Conservation (phyloP, 2,113 vertebrate species). For the Nibea albiflora region DNA sequence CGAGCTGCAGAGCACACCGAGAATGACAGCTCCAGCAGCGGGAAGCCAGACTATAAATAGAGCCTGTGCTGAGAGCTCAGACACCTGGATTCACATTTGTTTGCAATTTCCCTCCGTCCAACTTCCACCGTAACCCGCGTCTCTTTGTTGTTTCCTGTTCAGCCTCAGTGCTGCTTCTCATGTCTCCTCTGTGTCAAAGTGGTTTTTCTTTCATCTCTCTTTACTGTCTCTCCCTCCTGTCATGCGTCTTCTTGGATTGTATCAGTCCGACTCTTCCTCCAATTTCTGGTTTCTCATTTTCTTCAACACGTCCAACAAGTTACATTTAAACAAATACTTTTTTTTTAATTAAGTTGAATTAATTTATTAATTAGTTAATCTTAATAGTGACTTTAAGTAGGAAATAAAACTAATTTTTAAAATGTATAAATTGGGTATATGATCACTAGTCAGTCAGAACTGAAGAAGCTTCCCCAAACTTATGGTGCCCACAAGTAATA, state of each 20-base stretch:
- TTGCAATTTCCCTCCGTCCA: constrained; percentile 31
- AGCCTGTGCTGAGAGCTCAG: constrained; percentile 50
- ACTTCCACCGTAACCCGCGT: constrained; percentile 8
- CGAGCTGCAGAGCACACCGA: constrained; percentile 50
- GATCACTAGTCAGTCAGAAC: neutral
- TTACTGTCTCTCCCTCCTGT: constrained; percentile 1
- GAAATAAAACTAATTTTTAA: neutral
- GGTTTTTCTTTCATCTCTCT: neutral
- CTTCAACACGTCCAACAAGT: neutral
- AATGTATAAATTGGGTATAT: neutral
- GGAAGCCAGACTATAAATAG: constrained; percentile 70
- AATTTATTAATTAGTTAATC: neutral
- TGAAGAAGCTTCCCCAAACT: too few species aligned
- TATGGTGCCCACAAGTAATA: too few species aligned
- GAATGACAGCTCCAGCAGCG: constrained; percentile 59
- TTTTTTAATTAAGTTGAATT: too few species aligned
- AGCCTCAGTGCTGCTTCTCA: neutral
- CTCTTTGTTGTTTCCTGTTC: neutral
- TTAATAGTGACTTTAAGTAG: too few species aligned
- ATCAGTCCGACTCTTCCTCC: neutral
- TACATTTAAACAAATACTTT: neutral
- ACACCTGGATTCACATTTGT: constrained; percentile 66
- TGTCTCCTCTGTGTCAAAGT: constrained; percentile 20
- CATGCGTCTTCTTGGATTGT: neutral
- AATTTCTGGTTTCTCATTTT: neutral